Conservation (phyloP, 2,113 vertebrate species). For the Tauraco erythrolophus region DNA sequence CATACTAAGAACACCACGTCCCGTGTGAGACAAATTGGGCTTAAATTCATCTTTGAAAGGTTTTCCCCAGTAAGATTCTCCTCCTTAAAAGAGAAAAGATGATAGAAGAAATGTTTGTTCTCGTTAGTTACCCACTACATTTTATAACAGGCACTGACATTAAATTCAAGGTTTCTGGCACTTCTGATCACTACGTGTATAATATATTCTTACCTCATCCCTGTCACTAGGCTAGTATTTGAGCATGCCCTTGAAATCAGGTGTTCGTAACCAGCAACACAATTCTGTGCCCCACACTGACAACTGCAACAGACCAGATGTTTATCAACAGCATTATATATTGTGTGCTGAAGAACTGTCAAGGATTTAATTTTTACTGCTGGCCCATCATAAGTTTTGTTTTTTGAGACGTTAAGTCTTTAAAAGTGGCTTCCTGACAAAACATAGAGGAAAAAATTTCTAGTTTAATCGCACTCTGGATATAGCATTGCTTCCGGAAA, state of each 20-base stretch:
- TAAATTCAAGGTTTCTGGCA: background rate
- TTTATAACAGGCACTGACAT: background rate
- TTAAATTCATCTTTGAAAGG: conserved; percentile 94
- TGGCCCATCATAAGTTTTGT: background rate
- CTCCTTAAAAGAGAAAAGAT: conserved; percentile 77
- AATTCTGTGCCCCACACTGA: background rate
- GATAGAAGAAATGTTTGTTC: background rate
- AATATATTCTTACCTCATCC: background rate
- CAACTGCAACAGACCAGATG: background rate
- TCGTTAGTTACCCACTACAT: background rate
- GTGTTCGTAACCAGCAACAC: background rate
- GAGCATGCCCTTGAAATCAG: background rate
- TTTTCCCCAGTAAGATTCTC: conserved; percentile 94
- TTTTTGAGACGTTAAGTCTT: conserved; percentile 2
- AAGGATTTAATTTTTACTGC: background rate
- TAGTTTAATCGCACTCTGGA: background rate
- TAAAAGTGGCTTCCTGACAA: background rate
- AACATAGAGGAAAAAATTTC: background rate
- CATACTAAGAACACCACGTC: conserved; percentile 96
- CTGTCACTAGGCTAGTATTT: background rate
- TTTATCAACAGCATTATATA: background rate
- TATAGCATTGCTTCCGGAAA: background rate
- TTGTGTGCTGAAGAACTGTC: background rate
- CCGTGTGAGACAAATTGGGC: conserved; percentile 93
- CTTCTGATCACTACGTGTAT: background rate